phyloP scores from a whole-genome alignment of 2,797 vertebrate species.

The Holocentrus rufus region DNA sequence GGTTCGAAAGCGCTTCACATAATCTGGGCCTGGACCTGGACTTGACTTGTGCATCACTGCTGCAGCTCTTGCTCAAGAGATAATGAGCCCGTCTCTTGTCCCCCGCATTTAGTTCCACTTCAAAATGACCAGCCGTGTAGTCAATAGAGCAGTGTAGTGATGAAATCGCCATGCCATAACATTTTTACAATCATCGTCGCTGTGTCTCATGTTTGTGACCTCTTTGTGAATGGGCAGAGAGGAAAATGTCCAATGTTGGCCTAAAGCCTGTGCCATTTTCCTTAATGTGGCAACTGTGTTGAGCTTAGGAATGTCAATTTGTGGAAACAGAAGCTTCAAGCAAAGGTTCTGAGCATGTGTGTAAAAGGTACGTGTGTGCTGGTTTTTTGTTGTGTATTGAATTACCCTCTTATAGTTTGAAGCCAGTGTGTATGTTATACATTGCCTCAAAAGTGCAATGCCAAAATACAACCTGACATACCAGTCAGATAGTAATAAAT shows the following conservation, averaged over 20 bases:
- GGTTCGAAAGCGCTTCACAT: slow-evolving; percentile 1
- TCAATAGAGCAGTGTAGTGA: slow-evolving; percentile 3
- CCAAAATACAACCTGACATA: slow-evolving; percentile 18
- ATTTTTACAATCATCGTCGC: neutral
- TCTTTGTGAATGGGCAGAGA: slow-evolving; percentile 12
- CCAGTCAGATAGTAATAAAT: too few species aligned
- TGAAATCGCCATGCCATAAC: neutral
- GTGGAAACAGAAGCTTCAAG: slow-evolving; percentile 28
- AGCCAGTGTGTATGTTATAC: slow-evolving; percentile 22
- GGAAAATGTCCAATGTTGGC: neutral
- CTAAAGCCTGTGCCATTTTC: slow-evolving; percentile 12
- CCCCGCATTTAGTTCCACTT: slow-evolving; percentile 28
- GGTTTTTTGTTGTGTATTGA: slow-evolving; percentile 31
- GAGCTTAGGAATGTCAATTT: slow-evolving; percentile 33
- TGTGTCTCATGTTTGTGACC: neutral
- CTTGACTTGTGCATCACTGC: slow-evolving; percentile 44
- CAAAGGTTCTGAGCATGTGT: slow-evolving; percentile 45
- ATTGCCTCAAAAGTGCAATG: slow-evolving; percentile 34
- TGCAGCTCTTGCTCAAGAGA: slow-evolving; percentile 40
- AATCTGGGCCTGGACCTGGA: slow-evolving; percentile 31
- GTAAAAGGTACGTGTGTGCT: slow-evolving; percentile 33
- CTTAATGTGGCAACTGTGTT: neutral
- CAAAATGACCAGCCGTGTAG: slow-evolving; percentile 24
- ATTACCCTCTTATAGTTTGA: slow-evolving; percentile 45
- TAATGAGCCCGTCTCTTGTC: slow-evolving; percentile 31